These are phyloP conservation scores for Rhadinocentrus ornatus DNA, from an alignment of 2,797 vertebrate species.

Conservation along the genomic window DNA sequence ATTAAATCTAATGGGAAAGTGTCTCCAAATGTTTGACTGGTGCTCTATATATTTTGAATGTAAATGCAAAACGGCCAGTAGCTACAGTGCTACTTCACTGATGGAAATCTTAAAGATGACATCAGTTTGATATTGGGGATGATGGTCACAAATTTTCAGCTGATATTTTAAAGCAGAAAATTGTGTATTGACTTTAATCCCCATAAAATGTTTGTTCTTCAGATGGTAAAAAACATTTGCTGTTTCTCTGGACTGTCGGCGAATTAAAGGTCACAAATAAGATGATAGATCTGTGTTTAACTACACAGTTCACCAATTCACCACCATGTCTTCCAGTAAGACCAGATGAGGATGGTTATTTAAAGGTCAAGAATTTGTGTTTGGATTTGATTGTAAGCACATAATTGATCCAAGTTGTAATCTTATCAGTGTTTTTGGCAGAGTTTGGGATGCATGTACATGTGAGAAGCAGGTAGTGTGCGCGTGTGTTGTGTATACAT, in stretches of 20 bases:
- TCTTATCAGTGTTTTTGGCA: not conserved
- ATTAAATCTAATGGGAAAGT: too few relatives aligned
- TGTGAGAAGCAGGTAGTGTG: not conserved
- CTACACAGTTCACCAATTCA: slow-evolving; percentile 6
- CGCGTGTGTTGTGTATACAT: slow-evolving; percentile 8
- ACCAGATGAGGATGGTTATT: not conserved
- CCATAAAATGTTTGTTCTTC: not conserved
- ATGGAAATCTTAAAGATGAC: slow-evolving; percentile 9
- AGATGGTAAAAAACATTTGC: slow-evolving; percentile 11
- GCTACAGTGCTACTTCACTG: not conserved
- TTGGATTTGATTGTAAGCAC: slow-evolving; percentile 9
- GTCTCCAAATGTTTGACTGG: too few relatives aligned
- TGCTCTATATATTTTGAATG: not conserved
- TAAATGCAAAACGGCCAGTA: not conserved
- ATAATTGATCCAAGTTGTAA: not conserved
- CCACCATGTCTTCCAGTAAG: slow-evolving; percentile 4
- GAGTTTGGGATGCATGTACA: slow-evolving; percentile 1
- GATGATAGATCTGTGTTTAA: slow-evolving; percentile 10
- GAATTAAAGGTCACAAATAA: slow-evolving; percentile 4
- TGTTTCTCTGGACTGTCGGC: not conserved
- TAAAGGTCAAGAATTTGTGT: not conserved
- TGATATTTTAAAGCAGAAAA: slow-evolving; percentile 33
- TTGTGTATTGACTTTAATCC: slow-evolving; percentile 11
- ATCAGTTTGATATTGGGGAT: slow-evolving; percentile 10
- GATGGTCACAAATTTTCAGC: not conserved